Base-by-base conservation (phyloP, 2,888 invertebrate genomes). In the Macrophya alboannulata region DNA sequence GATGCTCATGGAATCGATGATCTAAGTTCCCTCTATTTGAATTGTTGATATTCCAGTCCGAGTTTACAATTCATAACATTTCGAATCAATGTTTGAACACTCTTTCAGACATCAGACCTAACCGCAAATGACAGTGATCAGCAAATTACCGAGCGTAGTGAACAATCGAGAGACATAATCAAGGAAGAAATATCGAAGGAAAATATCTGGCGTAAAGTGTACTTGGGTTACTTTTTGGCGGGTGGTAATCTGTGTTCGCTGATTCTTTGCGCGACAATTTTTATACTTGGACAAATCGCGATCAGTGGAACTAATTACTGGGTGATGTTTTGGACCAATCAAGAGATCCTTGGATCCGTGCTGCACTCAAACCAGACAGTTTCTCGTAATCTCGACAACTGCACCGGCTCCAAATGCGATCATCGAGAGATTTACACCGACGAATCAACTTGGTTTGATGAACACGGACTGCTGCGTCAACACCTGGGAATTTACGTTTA, bases 261-360 rank as follows among this genome's bases (percentile, higher is more conserved):
- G 0, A 15, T 91, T 0, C 76, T 95, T 0, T 94, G 96, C 0
- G 59, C 95, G 0, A 95, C 96, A 21, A 10, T 43, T n/a, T 74
- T 45, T 9, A 45, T 74, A 74, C 21, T n/a, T 74, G 45, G 8
- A 0, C 97, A 97, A 91, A 92, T 94, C 0, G 93, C 95, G 31
- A 96, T 96, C 0, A 96, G 96, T 25, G 95, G 95, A 0, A 95
- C 96, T 0, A 97, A 97, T 90, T 97, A 95, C 89, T 97, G 97
- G 95, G 94, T 97, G 0, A 96, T 96, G 88, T 96, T 95, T 89
- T 97, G 97, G 97, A 90, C 90, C 5, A 91, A 91, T 40, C 6
- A 91, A 25, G 92, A 92, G 83, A 76, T 85, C 0, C 72, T 89
- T 9, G 59, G 65, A 31, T 12, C 9, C 10, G 37, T 43, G 12